Evolutionary conservation across 2,888 invertebrate species (phyloP).

Genomic region (Tineola bisselliella): DNA sequence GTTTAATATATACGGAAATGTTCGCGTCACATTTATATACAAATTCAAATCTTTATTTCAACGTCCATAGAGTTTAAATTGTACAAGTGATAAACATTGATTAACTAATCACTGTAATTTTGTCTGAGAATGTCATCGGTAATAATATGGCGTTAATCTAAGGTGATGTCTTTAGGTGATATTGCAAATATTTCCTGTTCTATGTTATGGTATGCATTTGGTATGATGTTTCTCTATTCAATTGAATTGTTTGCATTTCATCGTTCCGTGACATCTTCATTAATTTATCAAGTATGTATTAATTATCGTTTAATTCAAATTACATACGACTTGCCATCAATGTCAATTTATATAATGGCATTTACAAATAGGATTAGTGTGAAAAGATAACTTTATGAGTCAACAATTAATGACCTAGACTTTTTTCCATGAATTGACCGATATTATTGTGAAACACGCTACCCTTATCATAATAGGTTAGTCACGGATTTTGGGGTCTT

Average conservation of each 20-base stretch:
- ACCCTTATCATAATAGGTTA: constrained; percentile 4
- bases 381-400: constrained; percentile 32
- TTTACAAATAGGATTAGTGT: constrained; percentile 24
- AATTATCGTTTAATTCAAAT: too few relatives aligned
- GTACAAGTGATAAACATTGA: neutral
- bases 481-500: neutral
- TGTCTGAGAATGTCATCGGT: neutral
- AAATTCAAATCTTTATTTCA: neutral
- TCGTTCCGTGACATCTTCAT: neutral
- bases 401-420: constrained; percentile 33
- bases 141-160: neutral
- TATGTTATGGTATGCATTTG: neutral
- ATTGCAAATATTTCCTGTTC: constrained; percentile 6
- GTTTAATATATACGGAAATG: constrained; percentile 14
- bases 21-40: neutral
- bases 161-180: constrained; percentile 1
- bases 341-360: neutral
- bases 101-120: neutral
- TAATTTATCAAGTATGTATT: neutral
- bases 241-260: neutral
- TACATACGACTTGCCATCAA: neutral
- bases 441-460: constrained; percentile 7
- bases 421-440: constrained; percentile 25
- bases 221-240: neutral
- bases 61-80: neutral